A percentile compares a stretch with the other conserved stretches of the same genome.
Conservation (phyloP, 2,113 vertebrate species). For the Balaenoptera acutorostrata region DNA sequence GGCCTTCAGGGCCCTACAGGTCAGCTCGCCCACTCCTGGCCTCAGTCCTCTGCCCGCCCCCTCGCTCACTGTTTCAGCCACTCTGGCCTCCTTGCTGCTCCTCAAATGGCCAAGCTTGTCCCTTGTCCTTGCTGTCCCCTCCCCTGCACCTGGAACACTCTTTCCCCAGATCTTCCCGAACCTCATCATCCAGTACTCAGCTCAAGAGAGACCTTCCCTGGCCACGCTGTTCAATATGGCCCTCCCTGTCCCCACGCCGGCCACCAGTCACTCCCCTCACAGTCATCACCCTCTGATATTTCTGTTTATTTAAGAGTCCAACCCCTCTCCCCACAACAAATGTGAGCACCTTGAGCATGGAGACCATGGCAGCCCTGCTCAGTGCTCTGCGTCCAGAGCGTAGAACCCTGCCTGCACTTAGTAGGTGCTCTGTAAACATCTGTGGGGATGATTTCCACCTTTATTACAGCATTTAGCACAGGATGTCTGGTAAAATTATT, state of each 20-base stretch:
- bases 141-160: neutral
- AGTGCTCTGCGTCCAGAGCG: neutral
- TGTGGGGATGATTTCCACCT: neutral
- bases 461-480: neutral
- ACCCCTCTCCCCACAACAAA: rapidly evolving
- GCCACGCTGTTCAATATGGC: neutral
- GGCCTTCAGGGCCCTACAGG: neutral
- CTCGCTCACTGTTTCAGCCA: rapidly evolving
- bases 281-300: too few species aligned
- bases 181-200: neutral
- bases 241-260: neutral
- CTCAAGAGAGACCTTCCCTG: neutral
- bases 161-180: neutral
- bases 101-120: neutral
- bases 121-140: neutral
- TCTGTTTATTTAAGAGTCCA: neutral
- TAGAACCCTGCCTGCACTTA: neutral
- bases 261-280: neutral
- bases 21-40: rapidly evolving
- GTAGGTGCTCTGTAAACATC: neutral
- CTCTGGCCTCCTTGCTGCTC: neutral
- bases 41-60: neutral
- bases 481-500: too few species aligned
- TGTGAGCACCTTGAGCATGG: rapidly evolving
- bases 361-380: neutral